Percentiles rank a stretch among this genome's conserved stretches.
These are phyloP conservation scores for Nasonia giraulti DNA, from an alignment of 1,140 invertebrate species.

Conservation along the genomic window DNA sequence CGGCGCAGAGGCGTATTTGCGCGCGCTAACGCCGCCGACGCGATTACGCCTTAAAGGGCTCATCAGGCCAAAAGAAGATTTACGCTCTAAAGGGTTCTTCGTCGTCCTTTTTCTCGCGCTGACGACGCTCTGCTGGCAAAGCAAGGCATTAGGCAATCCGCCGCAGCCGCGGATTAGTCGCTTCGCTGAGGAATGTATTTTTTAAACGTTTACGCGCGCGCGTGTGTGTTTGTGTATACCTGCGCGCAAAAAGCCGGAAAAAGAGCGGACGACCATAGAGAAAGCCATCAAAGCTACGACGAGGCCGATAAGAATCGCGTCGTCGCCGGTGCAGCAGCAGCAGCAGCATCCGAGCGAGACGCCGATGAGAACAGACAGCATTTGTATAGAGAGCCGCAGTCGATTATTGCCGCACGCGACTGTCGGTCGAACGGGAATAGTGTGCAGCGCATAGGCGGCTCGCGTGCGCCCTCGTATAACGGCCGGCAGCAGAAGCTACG, in stretches of 20 bases:
- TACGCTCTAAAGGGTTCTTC: slow-evolving; percentile 8
- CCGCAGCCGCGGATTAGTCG: background rate
- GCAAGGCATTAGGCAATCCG: background rate
- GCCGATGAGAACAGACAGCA: background rate
- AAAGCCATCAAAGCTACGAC: background rate
- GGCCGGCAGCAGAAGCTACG: background rate
- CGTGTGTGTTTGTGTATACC: background rate
- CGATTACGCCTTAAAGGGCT: slow-evolving; percentile 7
- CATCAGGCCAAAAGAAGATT: background rate
- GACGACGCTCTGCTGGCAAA: background rate
- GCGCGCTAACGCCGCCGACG: background rate
- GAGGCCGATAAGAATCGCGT: background rate
- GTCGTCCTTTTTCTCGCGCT: background rate
- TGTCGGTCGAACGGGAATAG: background rate
- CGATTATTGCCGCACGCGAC: background rate
- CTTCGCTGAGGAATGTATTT: no score
- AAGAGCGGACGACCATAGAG: background rate
- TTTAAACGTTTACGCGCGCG: no score
- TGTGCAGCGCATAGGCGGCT: background rate
- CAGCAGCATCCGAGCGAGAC: background rate
- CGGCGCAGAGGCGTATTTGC: background rate
- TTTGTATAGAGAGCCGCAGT: background rate
- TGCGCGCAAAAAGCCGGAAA: background rate
- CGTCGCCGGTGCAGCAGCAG: background rate
- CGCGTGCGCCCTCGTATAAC: background rate